Base-by-base conservation (phyloP, 1,140 invertebrate species). In the Brachionus paranguensis region DNA sequence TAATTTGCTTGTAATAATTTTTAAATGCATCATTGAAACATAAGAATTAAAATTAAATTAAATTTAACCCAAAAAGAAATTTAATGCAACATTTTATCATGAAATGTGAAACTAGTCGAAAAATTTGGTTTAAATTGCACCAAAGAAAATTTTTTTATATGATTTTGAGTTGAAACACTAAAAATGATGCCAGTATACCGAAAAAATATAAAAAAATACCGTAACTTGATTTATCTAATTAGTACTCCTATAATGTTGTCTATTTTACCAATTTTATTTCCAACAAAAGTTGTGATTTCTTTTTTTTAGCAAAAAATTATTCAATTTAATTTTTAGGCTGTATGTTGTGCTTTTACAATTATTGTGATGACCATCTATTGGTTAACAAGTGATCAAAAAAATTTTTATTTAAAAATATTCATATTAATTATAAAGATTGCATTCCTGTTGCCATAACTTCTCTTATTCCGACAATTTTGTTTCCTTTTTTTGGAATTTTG, bases 401-500 rank as follows among this genome's bases (percentile, higher is more conserved):
- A 10, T 20, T 0, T 24, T n/a, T 64, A 64, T 33, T 70, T 11
- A 37, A 70, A 37, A n/a, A 64, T 64, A 68, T 33, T 37, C 24
- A 10, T 68, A 68, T 8, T 24, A 65, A 65, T 33, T 65, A 14
- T 27, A 14, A 76, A 76, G 72, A 47, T 50, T 76, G 72, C 11
- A 50, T 76, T 27, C 2, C 7, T 24, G 45, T 76, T 27, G 72
- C 43, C 10, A 29, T 76, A 76, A 76, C 72, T 47, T 17, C 43
- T 14, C 24, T 76, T 1, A 27, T 76, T 47, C 72, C 72, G 4
- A 76, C 20, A 1, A 24, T 76, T 1, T 76, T 76, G 47, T 76
- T 76, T 50, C 72, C 72, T 14, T 5, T 76, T 8, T 76, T 76
- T 50, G 72, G 72, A 24, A 76, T 76, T 47, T 50, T 76, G 27